Percentiles rank a stretch among this genome's conserved stretches.
Evolutionary conservation across 2,888 invertebrate genomes (phyloP).

Genomic region (Lasioglossum malachurum): DNA sequence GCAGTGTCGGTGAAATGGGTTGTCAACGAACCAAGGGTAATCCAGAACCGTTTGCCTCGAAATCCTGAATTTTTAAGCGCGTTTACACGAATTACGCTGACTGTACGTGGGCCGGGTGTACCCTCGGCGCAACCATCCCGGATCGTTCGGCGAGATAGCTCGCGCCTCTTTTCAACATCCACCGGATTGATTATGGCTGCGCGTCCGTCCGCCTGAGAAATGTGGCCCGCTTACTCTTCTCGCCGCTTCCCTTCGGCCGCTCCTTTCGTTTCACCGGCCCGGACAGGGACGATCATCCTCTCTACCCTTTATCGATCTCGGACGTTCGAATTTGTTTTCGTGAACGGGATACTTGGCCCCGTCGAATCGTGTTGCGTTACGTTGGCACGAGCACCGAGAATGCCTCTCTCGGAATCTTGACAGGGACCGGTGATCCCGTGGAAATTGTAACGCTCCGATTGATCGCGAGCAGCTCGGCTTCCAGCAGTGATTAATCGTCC

Average conservation of each 20-base stretch:
- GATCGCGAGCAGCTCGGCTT: neutral
- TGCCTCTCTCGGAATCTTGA: conserved; percentile 5
- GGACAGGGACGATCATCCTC: conserved; percentile 65
- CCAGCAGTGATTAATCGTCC: conserved; percentile 8
- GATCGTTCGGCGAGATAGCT: conserved; percentile 73
- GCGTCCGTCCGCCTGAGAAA: conserved; percentile 69
- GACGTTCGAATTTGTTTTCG: conserved; percentile 70
- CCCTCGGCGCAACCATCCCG: conserved; percentile 65
- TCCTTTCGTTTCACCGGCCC: conserved; percentile 53
- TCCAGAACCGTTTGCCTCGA: too few relatives aligned
- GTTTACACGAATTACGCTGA: neutral
- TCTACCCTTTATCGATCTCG: conserved; percentile 63
- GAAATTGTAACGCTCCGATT: conserved; percentile 14
- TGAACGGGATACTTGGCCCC: conserved; percentile 31
- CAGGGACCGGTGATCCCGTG: neutral
- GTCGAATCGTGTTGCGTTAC: conserved; percentile 16
- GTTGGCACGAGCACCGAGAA: conserved; percentile 26
- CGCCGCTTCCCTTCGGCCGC: conserved; percentile 9
- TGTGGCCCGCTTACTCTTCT: conserved; percentile 62
- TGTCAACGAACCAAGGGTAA: too few relatives aligned
- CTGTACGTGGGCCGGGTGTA: conserved; percentile 43
- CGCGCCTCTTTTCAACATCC: conserved; percentile 76
- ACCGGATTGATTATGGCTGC: conserved; percentile 73
- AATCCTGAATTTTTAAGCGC: too few relatives aligned
- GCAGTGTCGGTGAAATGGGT: too few relatives aligned